A percentile compares a stretch with the other conserved stretches of the same genome.
phyloP scores from a whole-genome alignment of 2,888 invertebrate genomes.

The Agriopis leucophaearia region DNA sequence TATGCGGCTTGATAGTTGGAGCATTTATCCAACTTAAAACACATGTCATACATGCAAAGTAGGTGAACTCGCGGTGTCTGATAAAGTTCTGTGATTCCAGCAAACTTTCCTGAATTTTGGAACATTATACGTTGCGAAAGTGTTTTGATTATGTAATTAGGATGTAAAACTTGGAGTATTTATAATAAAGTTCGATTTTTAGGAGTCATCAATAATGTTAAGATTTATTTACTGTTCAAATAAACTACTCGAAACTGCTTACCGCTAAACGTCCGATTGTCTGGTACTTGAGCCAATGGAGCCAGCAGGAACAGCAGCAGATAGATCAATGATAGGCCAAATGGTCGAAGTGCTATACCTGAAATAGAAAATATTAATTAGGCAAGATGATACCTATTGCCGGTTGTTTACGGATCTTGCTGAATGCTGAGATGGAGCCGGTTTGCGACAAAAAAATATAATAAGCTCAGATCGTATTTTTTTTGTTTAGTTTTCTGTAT shows the following conservation, averaged over 20 bases:
- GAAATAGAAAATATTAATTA: slow-evolving; percentile 66
- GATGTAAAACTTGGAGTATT: slow-evolving; percentile 28
- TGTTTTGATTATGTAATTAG: slow-evolving; percentile 17
- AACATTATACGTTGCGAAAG: slow-evolving; percentile 17
- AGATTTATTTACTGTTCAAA: neutral
- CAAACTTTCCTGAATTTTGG: slow-evolving; percentile 21
- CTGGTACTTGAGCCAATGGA: slow-evolving; percentile 92
- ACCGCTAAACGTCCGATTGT: slow-evolving; percentile 88
- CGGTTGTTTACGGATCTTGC: no score
- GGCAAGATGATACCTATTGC: neutral
- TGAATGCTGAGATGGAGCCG: no score
- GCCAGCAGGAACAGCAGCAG: slow-evolving; percentile 91
- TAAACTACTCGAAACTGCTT: slow-evolving; percentile 47
- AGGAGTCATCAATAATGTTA: slow-evolving; percentile 1
- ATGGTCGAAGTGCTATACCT: slow-evolving; percentile 94
- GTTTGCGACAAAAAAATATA: no score
- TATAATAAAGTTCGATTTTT: slow-evolving; percentile 23
- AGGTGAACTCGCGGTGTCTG: no score
- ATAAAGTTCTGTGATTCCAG: slow-evolving; percentile 2
- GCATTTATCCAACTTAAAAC: no score
- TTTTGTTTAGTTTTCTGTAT: no score
- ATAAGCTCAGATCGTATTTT: no score
- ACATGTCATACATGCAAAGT: no score
- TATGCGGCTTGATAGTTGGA: no score
- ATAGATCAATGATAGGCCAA: slow-evolving; percentile 92